Evolutionary conservation across 2,113 vertebrate genomes (phyloP).

Genomic region (Stegastes partitus): DNA sequence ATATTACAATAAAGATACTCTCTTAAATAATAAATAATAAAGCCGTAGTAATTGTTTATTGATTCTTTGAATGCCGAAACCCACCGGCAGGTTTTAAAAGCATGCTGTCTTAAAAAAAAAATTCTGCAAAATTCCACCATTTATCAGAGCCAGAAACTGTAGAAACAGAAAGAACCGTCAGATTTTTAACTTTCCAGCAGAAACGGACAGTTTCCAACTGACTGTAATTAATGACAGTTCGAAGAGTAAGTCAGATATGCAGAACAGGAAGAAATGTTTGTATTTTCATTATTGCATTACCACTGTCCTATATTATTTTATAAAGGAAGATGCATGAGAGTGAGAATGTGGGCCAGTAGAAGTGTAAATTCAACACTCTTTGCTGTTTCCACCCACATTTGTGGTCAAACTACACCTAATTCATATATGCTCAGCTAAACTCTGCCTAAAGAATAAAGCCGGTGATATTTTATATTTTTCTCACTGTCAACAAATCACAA

Average conservation of each 20-base stretch:
- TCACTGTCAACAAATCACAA: too few relatives aligned
- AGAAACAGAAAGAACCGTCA: too few relatives aligned
- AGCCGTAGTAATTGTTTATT: not conserved
- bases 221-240: not conserved
- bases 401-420: constrained; percentile 13
- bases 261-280: constrained; percentile 17
- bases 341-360: constrained; percentile 38
- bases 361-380: constrained; percentile 17
- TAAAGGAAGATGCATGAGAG: constrained; percentile 6
- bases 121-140: too few relatives aligned
- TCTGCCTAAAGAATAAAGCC: too few relatives aligned
- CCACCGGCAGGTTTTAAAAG: too few relatives aligned
- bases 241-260: not conserved
- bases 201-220: constrained; percentile 1
- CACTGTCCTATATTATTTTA: not conserved
- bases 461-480: too few relatives aligned
- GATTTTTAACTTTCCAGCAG: not conserved
- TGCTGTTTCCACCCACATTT: constrained; percentile 36
- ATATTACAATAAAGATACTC: too few relatives aligned
- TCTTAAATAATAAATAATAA: not conserved
- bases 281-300: not conserved
- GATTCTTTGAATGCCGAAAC: too few relatives aligned
- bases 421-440: not conserved
- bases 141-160: too few relatives aligned
- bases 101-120: too few relatives aligned